Conservation (phyloP, 2,888 invertebrate species). For the Linyphia triangularis region DNA sequence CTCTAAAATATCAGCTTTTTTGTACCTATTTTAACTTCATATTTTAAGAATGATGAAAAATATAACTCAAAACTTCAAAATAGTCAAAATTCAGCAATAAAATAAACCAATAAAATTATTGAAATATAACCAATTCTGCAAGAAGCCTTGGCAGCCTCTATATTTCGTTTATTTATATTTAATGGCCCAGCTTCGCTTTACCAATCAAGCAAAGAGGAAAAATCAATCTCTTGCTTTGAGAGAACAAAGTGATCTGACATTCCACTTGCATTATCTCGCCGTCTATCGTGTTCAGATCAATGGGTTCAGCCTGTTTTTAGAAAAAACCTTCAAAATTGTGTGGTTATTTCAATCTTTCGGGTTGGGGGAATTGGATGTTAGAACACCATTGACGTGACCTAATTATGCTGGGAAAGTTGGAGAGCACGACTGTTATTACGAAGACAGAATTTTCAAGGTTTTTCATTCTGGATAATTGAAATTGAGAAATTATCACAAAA, state of each 20-base stretch:
- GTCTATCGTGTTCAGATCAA: slow-evolving; percentile 17
- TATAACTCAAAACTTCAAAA: too few relatives aligned
- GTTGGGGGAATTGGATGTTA: too few relatives aligned
- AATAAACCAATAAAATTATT: too few relatives aligned
- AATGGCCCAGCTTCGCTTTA: not conserved
- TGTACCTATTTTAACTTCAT: too few relatives aligned
- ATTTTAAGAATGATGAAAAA: too few relatives aligned
- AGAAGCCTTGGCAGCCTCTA: not conserved
- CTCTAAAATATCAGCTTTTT: too few relatives aligned
- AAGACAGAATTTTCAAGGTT: slow-evolving; percentile 18
- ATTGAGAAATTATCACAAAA: not conserved
- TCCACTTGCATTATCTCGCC: not conserved
- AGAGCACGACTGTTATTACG: slow-evolving; percentile 2
- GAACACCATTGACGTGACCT: slow-evolving; percentile 18
- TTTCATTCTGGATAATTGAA: slow-evolving; percentile 9
- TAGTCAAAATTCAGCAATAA: too few relatives aligned
- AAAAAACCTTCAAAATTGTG: not conserved
- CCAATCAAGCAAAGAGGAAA: slow-evolving; percentile 10
- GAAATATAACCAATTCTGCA: too few relatives aligned
- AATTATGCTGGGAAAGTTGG: slow-evolving; percentile 8
- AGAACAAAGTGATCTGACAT: not conserved
- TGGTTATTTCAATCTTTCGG: not conserved
- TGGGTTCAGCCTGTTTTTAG: slow-evolving; percentile 8
- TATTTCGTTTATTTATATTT: not conserved
- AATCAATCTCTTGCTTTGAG: slow-evolving; percentile 3